phyloP scores from a whole-genome alignment of 64 coral and sea anemone species.

The Astreopora myriophthalma region DNA sequence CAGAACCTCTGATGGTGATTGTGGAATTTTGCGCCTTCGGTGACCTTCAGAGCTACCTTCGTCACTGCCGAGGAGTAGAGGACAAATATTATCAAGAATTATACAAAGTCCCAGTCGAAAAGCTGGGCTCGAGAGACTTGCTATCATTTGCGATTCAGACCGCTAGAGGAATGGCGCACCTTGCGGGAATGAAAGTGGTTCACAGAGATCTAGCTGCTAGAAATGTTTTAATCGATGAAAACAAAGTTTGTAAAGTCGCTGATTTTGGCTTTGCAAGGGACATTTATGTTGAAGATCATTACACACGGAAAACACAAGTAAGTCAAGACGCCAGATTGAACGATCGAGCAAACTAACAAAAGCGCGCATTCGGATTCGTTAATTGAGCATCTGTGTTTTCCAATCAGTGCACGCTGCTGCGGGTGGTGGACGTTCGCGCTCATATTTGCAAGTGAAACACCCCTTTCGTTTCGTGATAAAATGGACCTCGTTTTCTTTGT shows the following conservation, averaged over 20 bases:
- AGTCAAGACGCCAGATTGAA: not conserved
- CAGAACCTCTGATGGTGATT: conserved; percentile 96
- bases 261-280: conserved; percentile 98
- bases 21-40: conserved; percentile 97
- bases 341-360: not conserved
- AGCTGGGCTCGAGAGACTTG: conserved; percentile 85
- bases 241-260: conserved; percentile 95
- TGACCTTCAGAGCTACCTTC: conserved; percentile 95
- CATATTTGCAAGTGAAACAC: too few relatives aligned
- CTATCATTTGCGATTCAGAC: conserved; percentile 91
- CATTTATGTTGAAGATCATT: conserved; percentile 97
- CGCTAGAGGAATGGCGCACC: conserved; percentile 94
- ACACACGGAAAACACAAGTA: conserved; percentile 97
- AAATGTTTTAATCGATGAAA: conserved; percentile 96
- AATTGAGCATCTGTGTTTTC: too few relatives aligned
- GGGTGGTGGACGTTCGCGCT: too few relatives aligned
- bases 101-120: conserved; percentile 79
- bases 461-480: too few relatives aligned
- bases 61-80: conserved; percentile 91
- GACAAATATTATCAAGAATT: conserved; percentile 96
- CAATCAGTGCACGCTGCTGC: too few relatives aligned
- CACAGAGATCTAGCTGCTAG: conserved; percentile 98
- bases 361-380: too few relatives aligned
- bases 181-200: conserved; percentile 98
- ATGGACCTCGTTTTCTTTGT: too few relatives aligned